Base-by-base conservation (phyloP, 2,113 vertebrate genomes). In the Phyllostomus discolor region DNA sequence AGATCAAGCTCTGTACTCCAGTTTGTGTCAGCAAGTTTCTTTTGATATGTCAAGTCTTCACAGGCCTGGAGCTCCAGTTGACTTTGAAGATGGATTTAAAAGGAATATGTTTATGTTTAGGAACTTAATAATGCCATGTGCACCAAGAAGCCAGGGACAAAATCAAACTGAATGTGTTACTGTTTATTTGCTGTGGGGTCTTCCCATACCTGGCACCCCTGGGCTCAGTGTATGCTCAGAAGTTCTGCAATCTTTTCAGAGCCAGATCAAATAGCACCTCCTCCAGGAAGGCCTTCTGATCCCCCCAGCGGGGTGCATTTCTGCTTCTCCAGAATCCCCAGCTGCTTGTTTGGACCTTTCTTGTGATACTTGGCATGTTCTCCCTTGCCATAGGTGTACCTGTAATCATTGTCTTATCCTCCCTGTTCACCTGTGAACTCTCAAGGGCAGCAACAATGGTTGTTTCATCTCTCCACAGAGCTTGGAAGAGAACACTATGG, bases 1-100 rank as follows among this genome's bases (percentile, higher is more conserved):
- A 99, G 98, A 99, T 98, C 98, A 98, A 98, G 98, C 98, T 98
- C 97, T 95, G 85, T 96, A 96, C 97, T 98, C 97, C 91, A 96
- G 98, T 98, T 94, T 98, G 98, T 98, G 98, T 99, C 99, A 99
- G 98, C 98, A 98, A 98, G 97, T 98, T 99, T 98, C 98, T 98
- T 98, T 98, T 98, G 98, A 98, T 99, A 98, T 98, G 98, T 98
- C 98, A 98, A 98, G 98, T 98, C 97, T 98, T 98, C 92, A 93
- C 97, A 98, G 98, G 96, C 97, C 95, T 98, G 95, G 95, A 97
- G 98, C 97, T 98, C 98, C 93, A 97, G 97, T 97, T 97, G 95
- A 96, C 98, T 98, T 98, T 99, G 98, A 98, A 98, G 98, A 98
- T 95, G 52, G 96, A 97, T 98, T 98, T 98, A 97, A 98, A 98